Percentiles rank a stretch among this genome's conserved stretches.
phyloP scores from a whole-genome alignment of 2,888 invertebrate genomes.

The Rhaphigaster nebulosa region DNA sequence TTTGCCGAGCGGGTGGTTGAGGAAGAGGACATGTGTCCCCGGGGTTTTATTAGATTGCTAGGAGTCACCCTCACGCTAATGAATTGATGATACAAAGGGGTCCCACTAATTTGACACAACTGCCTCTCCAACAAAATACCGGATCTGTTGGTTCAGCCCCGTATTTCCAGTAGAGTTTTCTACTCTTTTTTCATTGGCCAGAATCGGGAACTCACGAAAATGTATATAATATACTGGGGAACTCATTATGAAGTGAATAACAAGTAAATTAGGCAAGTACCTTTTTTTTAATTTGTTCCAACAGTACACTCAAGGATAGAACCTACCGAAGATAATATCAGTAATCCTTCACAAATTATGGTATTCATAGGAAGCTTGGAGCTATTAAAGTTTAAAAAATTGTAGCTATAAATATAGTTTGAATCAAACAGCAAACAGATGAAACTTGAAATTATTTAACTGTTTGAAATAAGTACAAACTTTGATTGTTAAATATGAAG shows the following conservation, averaged over 20 bases:
- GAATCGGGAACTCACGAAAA: not conserved
- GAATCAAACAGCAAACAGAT: too few species aligned
- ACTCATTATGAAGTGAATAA: too few species aligned
- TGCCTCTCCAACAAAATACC: conserved; percentile 26
- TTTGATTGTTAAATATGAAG: too few species aligned
- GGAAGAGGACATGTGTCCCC: conserved; percentile 52
- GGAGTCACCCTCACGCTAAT: conserved; percentile 50
- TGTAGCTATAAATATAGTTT: too few species aligned
- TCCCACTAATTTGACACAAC: conserved; percentile 49
- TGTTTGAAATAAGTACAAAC: too few species aligned
- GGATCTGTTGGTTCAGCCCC: not conserved
- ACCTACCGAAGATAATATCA: too few species aligned
- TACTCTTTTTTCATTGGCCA: not conserved
- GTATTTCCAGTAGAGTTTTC: not conserved
- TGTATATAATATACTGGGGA: not conserved
- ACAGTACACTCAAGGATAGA: too few species aligned
- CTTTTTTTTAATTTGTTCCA: not conserved
- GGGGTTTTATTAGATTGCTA: conserved; percentile 45
- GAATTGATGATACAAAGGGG: conserved; percentile 55
- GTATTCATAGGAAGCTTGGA: too few species aligned
- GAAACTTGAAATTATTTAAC: too few species aligned
- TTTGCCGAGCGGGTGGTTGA: conserved; percentile 39
- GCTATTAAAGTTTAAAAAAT: too few species aligned
- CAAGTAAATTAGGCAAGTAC: not conserved
- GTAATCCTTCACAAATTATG: too few species aligned